These are phyloP conservation scores for Pipra filicauda DNA, from an alignment of 2,113 vertebrate species.

Conservation along the genomic window DNA sequence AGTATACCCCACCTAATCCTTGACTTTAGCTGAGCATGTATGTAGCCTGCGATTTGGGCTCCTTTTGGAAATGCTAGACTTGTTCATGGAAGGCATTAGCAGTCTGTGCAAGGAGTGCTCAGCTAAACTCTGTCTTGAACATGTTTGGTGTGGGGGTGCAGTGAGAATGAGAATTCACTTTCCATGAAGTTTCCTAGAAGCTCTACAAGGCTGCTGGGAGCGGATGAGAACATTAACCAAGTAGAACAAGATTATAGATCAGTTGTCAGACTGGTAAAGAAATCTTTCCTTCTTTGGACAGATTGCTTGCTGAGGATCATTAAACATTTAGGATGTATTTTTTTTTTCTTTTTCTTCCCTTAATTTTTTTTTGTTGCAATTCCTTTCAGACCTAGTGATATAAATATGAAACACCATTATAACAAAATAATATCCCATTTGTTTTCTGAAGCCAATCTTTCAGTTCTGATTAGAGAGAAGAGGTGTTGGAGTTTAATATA, in stretches of 20 bases:
- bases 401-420: constrained; percentile 65
- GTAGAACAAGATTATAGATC: constrained; percentile 63
- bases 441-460: constrained; percentile 54
- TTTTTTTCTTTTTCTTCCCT: not conserved
- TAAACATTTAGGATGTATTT: constrained; percentile 54
- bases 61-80: not conserved
- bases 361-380: not conserved
- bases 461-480: constrained; percentile 44
- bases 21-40: not conserved
- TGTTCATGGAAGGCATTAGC: not conserved
- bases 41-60: not conserved
- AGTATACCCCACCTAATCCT: not conserved
- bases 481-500: constrained; percentile 10
- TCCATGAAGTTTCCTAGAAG: constrained; percentile 11
- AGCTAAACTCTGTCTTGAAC: not conserved
- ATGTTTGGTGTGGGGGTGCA: not conserved
- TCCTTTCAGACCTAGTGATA: constrained; percentile 40
- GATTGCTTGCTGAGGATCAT: constrained; percentile 68
- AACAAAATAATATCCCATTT: constrained; percentile 64
- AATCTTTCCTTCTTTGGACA: constrained; percentile 54
- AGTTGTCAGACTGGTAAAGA: constrained; percentile 45
- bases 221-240: not conserved
- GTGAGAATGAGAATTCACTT: not conserved
- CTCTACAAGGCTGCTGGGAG: not conserved
- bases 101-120: not conserved